A percentile compares a stretch with the other conserved stretches of the same genome.
phyloP scores from a whole-genome alignment of 37 sponge, comb jelly and placozoan genomes.

The Agelas oroides region DNA sequence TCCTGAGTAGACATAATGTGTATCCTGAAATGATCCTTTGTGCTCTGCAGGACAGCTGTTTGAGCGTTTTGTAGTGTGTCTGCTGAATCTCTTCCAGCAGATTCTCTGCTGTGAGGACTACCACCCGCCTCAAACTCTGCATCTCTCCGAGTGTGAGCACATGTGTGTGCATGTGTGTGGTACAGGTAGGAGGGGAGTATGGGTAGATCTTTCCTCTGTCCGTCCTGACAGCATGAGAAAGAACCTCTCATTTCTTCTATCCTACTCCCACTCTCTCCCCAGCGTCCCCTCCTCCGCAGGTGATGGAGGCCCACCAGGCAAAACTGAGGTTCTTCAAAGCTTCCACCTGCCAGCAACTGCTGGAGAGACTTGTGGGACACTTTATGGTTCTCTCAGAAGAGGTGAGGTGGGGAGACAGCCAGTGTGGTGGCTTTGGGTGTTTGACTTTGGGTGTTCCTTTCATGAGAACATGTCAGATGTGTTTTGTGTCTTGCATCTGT shows the following conservation, averaged over 20 bases:
- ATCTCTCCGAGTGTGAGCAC: slow-evolving; percentile 34
- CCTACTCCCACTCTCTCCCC: background rate
- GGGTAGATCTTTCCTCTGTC: no score
- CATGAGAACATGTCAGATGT: no score
- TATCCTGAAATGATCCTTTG: no score
- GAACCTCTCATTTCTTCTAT: no score
- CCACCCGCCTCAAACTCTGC: slow-evolving; percentile 31
- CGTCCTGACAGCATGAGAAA: no score
- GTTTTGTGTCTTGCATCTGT: background rate
- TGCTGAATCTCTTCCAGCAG: slow-evolving; percentile 54
- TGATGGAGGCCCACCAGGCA: slow-evolving; percentile 66
- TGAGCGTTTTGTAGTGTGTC: slow-evolving; percentile 50
- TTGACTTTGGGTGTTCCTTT: background rate
- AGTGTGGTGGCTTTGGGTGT: background rate
- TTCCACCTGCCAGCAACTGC: slow-evolving; percentile 27
- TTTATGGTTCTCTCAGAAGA: slow-evolving; percentile 49
- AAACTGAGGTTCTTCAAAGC: slow-evolving; percentile 68
- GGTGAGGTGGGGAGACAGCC: background rate
- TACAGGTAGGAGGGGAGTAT: no score
- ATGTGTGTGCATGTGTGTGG: background rate
- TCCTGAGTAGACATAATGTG: no score
- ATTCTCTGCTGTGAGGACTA: slow-evolving; percentile 82
- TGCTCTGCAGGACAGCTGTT: slow-evolving; percentile 47
- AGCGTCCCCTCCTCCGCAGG: slow-evolving; percentile 64
- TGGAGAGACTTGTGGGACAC: slow-evolving; percentile 62